Evolutionary conservation across 2,888 invertebrate genomes (phyloP), one percentile per base, ranked within the genome.

Genomic region (Perizoma flavofasciatum): DNA sequence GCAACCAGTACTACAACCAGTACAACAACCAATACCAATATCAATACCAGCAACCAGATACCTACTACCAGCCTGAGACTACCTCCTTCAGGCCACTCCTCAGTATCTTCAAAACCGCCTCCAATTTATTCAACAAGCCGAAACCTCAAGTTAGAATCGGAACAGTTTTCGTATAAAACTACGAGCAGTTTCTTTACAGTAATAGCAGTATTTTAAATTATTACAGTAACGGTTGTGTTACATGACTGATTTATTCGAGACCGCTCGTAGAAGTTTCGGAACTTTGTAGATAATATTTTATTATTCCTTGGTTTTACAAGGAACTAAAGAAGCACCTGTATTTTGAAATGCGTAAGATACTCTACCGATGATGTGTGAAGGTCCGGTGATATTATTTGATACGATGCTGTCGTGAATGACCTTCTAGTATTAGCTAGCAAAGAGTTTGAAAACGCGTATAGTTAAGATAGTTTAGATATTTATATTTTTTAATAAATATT

Each of bases 271-370:
- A 80, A 68, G 70, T 83, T 83, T 88, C 86, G 91, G 88, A 90
- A 78, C 78, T 74, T 74, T 85, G 78, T 89, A 87, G 79, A 85
- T 85, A 84, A 79, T 85, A 74, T 85, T 48, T 67, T 86, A 85
- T 85, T 85, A 89, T 86, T 87, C 88, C 89, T 92, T 89, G 91
- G 91, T 92, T 92, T 88, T 90, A 90, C 90, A 90, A 90, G 91
- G 90, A 86, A 81, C 74, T 81, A 86, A 79, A 72, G 77, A 76
- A 73, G 68, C 69, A 72, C 75, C 74, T 72, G 67, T 77, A 74
- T 75, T 75, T 73, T 63, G 73, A 74, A 72, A 62, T 52, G 48
- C 51, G 71, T 77, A 72, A 70, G 66, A 70, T 71, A 72, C 70
- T 73, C 69, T 73, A 71, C 64, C 71, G 75, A 70, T 63, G 67